Conservation (phyloP, 1,140 invertebrate species). For the Aphelenchoides fujianensis region DNA sequence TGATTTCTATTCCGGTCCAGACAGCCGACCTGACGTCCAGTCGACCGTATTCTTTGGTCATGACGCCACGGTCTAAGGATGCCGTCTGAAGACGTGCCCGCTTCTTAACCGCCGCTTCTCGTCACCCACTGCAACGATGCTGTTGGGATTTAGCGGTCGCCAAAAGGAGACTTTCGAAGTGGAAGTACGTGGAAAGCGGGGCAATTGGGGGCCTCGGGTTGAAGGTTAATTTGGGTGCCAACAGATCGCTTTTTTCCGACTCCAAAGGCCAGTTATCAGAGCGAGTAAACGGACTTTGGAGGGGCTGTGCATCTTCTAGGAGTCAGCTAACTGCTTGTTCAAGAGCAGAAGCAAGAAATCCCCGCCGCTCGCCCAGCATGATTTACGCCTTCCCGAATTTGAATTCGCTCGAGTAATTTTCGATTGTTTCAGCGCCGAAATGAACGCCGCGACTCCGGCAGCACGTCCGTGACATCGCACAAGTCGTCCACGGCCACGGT, state of each 20-base stretch:
- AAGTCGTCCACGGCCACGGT: conserved; percentile 3
- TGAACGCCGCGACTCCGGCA: background rate
- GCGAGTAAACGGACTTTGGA: no score
- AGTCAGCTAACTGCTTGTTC: background rate
- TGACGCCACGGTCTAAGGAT: background rate
- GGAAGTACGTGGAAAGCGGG: background rate
- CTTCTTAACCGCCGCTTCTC: background rate
- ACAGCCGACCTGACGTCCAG: background rate
- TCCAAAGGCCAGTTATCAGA: no score
- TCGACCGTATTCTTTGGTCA: background rate
- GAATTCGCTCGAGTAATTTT: background rate
- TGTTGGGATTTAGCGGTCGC: background rate
- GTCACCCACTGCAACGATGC: background rate
- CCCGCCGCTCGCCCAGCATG: background rate
- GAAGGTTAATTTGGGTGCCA: no score
- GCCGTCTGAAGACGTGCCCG: background rate
- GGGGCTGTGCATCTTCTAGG: background rate
- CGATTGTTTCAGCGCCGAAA: conserved; percentile 4
- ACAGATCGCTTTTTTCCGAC: no score
- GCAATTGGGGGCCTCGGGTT: background rate
- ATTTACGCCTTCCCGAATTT: background rate
- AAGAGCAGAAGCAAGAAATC: no score
- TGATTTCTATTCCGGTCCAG: no score
- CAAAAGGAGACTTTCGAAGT: background rate
- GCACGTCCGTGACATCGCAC: conserved; percentile 6